Evolutionary conservation across 2,113 vertebrate genomes (phyloP), one percentile per base, ranked within the genome.

Genomic region (Tragelaphus scriptus): DNA sequence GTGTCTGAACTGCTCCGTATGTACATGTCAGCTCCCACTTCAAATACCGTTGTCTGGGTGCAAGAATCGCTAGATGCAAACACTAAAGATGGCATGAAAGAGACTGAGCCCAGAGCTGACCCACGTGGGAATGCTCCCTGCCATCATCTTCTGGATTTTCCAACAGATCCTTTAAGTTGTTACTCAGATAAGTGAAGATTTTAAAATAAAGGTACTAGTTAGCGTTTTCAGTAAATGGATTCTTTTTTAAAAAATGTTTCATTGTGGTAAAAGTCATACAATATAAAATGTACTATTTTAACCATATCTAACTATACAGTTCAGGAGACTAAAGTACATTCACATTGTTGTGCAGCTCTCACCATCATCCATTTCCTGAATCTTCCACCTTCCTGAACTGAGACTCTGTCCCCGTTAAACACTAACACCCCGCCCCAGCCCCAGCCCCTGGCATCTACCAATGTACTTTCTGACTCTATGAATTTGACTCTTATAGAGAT

Each of bases 81-180:
- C 97, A 99, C 99, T 98, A 99, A 99, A 97, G 99, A 99, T 98
- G 99, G 99, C 99, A 98, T 99, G 98, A 99, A 99, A 98, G 99
- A 99, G 77, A 99, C 99, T 0, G 99, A 99, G 97, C 99, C 99
- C 26, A 99, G 99, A 98, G 99, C 99, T 0, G 99, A 99, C 98
- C 99, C 99, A 77, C 99, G 99, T n/a, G 99, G 99, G 10, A 77
- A 99, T 99, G 0, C 98, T 99, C 13, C 99, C 99, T 82, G 99
- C 99, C 96, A 99, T 99, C 90, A 99, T 99, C 81, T 99, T 99
- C 97, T 99, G 99, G 99, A 99, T 99, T 99, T 99, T 99, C 98
- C 99, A 99, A 95, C 99, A 99, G 97, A 99, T 99, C 98, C 99
- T 99, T 91, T 99, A 99, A 88, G 99, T 99, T 26, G 99, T 99